Conservation (phyloP, 2,797 vertebrate species). For the Podargus strigoides region DNA sequence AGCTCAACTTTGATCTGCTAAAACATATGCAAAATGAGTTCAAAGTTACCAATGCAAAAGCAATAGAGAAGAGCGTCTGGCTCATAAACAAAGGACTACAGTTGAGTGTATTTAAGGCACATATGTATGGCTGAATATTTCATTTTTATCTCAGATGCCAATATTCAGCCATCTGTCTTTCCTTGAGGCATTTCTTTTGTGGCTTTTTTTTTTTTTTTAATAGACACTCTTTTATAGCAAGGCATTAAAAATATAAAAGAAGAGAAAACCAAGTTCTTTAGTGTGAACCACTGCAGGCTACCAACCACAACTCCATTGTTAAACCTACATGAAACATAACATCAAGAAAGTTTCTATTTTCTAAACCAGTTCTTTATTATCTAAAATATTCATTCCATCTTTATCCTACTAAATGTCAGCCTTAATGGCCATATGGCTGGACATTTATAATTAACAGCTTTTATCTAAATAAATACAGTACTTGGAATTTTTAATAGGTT, state of each 20-base stretch:
- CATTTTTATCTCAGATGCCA: slow-evolving; percentile 59
- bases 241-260: slow-evolving; percentile 43
- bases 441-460: slow-evolving; percentile 75
- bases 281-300: slow-evolving; percentile 8
- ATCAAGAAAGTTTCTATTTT: slow-evolving; percentile 45
- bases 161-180: slow-evolving; percentile 66
- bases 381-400: slow-evolving; percentile 48
- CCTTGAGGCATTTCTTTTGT: slow-evolving; percentile 37
- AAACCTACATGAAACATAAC: slow-evolving; percentile 14
- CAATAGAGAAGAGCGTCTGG: neutral
- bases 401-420: neutral
- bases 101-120: slow-evolving; percentile 35
- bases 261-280: slow-evolving; percentile 10
- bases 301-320: slow-evolving; percentile 20
- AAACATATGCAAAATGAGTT: slow-evolving; percentile 4
- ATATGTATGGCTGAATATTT: slow-evolving; percentile 56
- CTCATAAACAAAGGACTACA: slow-evolving; percentile 26
- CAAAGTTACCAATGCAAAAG: neutral
- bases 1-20: neutral
- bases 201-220: neutral
- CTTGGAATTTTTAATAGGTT: slow-evolving; percentile 44
- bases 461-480: slow-evolving; percentile 53
- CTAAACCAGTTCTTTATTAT: slow-evolving; percentile 69
- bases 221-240: slow-evolving; percentile 15
- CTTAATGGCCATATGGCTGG: slow-evolving; percentile 55